Evolutionary conservation across 2,113 vertebrate genomes (phyloP), one percentile per base, ranked within the genome.

Genomic region (Otocyon megalotis): DNA sequence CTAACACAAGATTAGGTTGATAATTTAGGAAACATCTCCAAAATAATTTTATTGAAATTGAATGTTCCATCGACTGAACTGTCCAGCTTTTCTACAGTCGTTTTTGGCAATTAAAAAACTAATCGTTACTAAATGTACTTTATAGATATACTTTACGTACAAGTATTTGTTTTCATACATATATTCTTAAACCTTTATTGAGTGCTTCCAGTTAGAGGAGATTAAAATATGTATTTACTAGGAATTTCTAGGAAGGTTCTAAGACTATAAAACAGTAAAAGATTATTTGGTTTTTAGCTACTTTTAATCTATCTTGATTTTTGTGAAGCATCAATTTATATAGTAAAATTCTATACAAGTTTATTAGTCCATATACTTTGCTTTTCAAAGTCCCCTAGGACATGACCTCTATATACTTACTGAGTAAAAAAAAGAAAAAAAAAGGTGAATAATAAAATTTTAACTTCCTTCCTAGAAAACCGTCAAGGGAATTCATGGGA

Each of bases 341-440:
- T 65, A 13, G 26, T 22, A 86, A 86, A 96, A 77, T 90, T 54
- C 43, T 77, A 43, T 86, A 71, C 6, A 72, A 63, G 58, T 84
- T 88, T 79, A 82, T 69, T 90, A 32, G 53, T 82, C 11, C 53
- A 50, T 76, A 88, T 72, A 94, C 5, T 92, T 94, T 87, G 77
- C 43, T 90, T 92, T 94, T 81, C 24, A 90, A 92, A 89, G 20
- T 50, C 11, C 26, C 43, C 54, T 43, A 71, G 13, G 35, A 93
- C n/a, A 83, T 50, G 60, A 48, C 10, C 28, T 90, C 62, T 62
- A 77, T 35, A 53, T 94, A 37, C 11, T 79, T 93, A 71, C 14
- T 35, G 26, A 89, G 24, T 82, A 88, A 88, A 89, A 86, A 89
- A 71, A 88, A 84, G 72, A 81, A 14, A 79, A 89, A 77, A 87